These are phyloP conservation scores for Micromussa lordhowensis DNA, from an alignment of 92 coral and sea anemone species.

Conservation along the genomic window DNA sequence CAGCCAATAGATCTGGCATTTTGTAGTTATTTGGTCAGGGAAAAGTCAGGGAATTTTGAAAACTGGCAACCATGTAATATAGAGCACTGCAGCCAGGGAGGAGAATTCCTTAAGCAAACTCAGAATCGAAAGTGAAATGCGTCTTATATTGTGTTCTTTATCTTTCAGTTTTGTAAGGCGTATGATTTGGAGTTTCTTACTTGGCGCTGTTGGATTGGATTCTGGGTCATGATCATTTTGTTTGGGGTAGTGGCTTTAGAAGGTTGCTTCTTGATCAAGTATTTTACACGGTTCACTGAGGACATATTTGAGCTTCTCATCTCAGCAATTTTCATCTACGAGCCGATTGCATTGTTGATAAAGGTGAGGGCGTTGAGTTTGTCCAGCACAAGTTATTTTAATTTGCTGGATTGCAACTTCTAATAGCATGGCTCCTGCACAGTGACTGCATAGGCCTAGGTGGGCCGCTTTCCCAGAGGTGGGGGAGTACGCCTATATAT, in stretches of 20 bases:
- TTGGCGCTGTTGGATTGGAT: constrained; percentile 98
- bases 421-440: too few species aligned
- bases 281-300: constrained; percentile 96
- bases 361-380: constrained; percentile 30
- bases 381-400: background rate
- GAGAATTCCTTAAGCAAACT: too few species aligned
- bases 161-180: constrained; percentile 80
- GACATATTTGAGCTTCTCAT: constrained; percentile 95
- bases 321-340: constrained; percentile 93
- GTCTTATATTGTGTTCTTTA: background rate
- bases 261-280: constrained; percentile 93
- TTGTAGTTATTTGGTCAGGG: too few species aligned
- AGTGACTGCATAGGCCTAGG: too few species aligned
- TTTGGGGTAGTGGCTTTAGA: constrained; percentile 89
- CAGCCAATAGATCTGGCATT: too few species aligned
- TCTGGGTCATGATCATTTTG: constrained; percentile 93
- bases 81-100: too few species aligned
- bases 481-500: too few species aligned
- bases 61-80: too few species aligned
- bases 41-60: too few species aligned
- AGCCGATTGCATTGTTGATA: constrained; percentile 72
- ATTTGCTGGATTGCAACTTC: background rate
- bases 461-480: too few species aligned
- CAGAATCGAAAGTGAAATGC: too few species aligned
- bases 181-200: constrained; percentile 82